Evolutionary conservation across 53 echinoderm and acorn worm species (phyloP), one percentile per base, ranked within the genome.

Genomic region (Astropecten irregularis): DNA sequence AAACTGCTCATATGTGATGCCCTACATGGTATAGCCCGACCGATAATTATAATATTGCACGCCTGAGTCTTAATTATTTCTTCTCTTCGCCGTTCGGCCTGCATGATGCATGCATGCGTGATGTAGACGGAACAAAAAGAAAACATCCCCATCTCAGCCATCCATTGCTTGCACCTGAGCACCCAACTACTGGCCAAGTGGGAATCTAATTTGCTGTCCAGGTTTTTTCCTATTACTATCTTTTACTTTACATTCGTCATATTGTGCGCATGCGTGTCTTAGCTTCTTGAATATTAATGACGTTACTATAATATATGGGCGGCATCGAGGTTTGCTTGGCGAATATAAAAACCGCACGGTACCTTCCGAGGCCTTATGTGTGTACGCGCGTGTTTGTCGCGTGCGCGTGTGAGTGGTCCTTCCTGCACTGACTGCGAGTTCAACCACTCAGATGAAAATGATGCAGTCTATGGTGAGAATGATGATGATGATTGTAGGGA

Each of bases 21-120:
- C n/a, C n/a, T n/a, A n/a, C 56, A 57, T 56, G 76, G 39, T 25
- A 36, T 19, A 0, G 56, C 35, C 36, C 27, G 38, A 8, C 8
- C 65, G 23, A 38, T 76, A 40, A 56, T 76, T 76, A 76, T 76
- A 76, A 76, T 76, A 76, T 55, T 4, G 58, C 76, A 39, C 76
- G 76, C 25, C 40, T 25, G 40, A 57, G 76, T 73, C 73, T 76
- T 76, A 76, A 76, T 76, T 76, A 76, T 76, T 76, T 76, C 76
- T 76, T 76, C 25, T 26, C 69, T 40, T 28, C 8, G 11, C 42
- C 42, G 42, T 42, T 42, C 42, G 11, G 6, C 42, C 42, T 42
- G 42, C 42, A 42, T 42, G 6, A 28, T 68, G 68, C 68, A 42
- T 68, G 46, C 46, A 68, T n/a, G 46, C 68, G 39, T 20, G 65